A percentile compares a stretch with the other conserved stretches of the same genome.
Conservation (phyloP, 2,797 vertebrate genomes). For the Peromyscus attwateri region DNA sequence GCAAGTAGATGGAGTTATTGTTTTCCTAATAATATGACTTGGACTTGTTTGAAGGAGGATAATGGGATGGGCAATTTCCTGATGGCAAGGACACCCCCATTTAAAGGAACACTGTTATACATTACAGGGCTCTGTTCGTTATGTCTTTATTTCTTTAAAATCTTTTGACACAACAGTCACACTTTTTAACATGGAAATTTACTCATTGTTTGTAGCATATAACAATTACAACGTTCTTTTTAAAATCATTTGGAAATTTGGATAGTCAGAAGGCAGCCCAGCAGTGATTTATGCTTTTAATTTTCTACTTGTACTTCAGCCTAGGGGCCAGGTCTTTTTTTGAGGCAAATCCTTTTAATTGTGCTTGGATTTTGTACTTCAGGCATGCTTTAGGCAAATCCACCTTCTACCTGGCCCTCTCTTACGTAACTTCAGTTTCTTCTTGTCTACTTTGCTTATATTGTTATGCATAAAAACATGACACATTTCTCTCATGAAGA, state of each 20-base stretch:
- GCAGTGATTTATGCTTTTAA: neutral
- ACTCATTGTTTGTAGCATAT: neutral
- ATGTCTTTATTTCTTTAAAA: neutral
- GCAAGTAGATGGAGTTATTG: slow-evolving; percentile 37
- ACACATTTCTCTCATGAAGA: neutral
- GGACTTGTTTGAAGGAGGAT: slow-evolving; percentile 62
- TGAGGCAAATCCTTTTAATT: neutral
- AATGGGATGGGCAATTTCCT: slow-evolving; percentile 37
- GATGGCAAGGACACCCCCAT: neutral
- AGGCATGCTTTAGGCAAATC: neutral
- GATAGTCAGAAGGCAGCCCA: neutral
- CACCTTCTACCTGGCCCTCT: neutral
- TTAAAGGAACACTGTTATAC: slow-evolving; percentile 21
- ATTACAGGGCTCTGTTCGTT: neutral
- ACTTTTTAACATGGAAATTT: slow-evolving; percentile 44
- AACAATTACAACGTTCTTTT: slow-evolving; percentile 2
- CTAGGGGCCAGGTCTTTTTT: neutral
- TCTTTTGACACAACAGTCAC: neutral
- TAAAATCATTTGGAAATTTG: neutral
- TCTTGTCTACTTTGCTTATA: neutral
- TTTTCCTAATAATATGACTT: slow-evolving; percentile 69
- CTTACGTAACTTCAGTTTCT: neutral
- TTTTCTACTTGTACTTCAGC: neutral
- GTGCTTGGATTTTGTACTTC: neutral
- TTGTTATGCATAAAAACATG: neutral